phyloP scores from a whole-genome alignment of 2,888 invertebrate genomes.

The Morinoia aosen region DNA sequence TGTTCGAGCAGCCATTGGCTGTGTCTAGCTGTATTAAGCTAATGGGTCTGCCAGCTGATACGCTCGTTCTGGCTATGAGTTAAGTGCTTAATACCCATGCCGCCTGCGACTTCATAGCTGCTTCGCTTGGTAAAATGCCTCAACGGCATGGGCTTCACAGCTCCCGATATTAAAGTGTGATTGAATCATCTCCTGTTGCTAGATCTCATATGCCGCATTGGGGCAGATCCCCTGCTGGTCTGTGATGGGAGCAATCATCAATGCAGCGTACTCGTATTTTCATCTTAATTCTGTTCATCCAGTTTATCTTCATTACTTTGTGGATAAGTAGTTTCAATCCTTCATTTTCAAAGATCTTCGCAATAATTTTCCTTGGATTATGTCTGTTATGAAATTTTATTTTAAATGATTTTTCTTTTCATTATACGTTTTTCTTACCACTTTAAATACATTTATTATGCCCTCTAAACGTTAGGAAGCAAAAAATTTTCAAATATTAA shows the following conservation, averaged over 20 bases:
- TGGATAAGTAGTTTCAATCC: neutral
- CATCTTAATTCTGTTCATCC: neutral
- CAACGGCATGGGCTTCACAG: neutral
- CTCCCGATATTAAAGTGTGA: neutral
- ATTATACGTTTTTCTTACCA: neutral
- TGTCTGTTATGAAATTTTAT: neutral
- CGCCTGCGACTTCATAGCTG: neutral
- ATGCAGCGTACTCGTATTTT: neutral
- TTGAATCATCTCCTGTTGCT: neutral
- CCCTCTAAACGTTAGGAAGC: neutral
- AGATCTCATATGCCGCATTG: neutral
- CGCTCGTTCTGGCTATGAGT: constrained; percentile 3
- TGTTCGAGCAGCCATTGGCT: neutral
- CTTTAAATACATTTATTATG: neutral
- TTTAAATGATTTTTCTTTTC: neutral
- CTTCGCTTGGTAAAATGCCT: neutral
- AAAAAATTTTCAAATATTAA: neutral
- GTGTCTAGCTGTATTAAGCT: constrained; percentile 12
- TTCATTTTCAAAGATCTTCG: neutral
- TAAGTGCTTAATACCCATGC: constrained; percentile 1
- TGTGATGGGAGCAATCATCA: neutral
- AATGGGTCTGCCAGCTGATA: constrained; percentile 1
- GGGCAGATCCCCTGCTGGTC: neutral
- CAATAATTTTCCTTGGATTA: neutral
- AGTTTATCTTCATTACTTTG: neutral